Evolutionary conservation across 92 coral and sea anemone genomes (phyloP), one percentile per base, ranked within the genome.

Genomic region (Zoanthus gigantus): DNA sequence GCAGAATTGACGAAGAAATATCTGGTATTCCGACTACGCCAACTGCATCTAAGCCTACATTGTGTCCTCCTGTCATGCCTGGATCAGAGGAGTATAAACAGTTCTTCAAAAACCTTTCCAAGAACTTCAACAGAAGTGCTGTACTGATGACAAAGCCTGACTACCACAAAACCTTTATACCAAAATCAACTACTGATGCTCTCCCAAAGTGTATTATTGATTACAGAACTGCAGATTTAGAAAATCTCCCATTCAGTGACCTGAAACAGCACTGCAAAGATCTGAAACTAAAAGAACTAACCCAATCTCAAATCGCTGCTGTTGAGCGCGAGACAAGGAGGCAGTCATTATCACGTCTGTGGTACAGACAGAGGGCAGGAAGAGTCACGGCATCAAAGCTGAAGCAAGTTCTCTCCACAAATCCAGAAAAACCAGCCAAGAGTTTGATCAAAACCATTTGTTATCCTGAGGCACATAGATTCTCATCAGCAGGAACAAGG

Each of bases 351-450:
- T 83, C 63, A 16, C 73, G 75, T 68, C 45, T 66, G 57, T 83
- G 87, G 87, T 83, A 83, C 57, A 61, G 87, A 61, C 87, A 83
- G 87, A 60, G 54, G 87, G 78, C 37, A 83, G 56, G 76, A 83
- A 58, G 66, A 58, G 66, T 66, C 54, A 83, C 87, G 34, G 87
- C 87, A 30, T 83, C 87, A 18, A 83, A 83, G 75, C 72, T 83
- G 16, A 83, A 83, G 50, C 87, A 83, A 83, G 60, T 83, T 83
- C 18, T 46, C 12, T 52, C 77, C 54, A 83, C 87, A 61, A 83
- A 83, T 76, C 76, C 45, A 13, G 65, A 68, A 46, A 47, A 83
- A 54, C 87, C 78, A 32, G 57, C 87, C 44, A 83, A 69, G 54
- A 67, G 87, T 83, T 67, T 67, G 42, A 71, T 83, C 45, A 83